These are phyloP conservation scores for Takifugu ocellatus DNA, from an alignment of 2,797 vertebrate genomes.

Conservation along the genomic window DNA sequence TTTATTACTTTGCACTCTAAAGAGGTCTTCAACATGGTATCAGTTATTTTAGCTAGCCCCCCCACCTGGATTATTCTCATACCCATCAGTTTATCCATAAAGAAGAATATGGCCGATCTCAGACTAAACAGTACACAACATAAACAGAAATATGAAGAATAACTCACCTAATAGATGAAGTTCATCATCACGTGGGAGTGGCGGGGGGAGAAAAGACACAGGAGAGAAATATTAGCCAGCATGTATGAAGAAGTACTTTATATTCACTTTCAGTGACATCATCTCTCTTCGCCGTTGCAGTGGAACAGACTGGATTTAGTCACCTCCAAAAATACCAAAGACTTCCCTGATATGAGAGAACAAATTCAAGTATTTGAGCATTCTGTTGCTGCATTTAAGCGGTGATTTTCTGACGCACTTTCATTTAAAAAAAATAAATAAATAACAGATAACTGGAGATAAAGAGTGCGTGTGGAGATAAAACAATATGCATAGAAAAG, in stretches of 20 bases:
- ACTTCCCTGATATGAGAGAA: constrained; percentile 2
- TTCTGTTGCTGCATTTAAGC: constrained; percentile 36
- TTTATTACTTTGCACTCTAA: constrained; percentile 50
- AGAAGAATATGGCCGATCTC: constrained; percentile 23
- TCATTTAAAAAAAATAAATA: constrained; percentile 18
- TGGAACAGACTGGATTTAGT: constrained; percentile 35
- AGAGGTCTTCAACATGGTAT: constrained; percentile 46
- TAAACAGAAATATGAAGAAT: constrained; percentile 9
- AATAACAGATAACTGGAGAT: constrained; percentile 2
- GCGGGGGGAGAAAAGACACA: constrained; percentile 33
- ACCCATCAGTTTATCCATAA: constrained; percentile 32
- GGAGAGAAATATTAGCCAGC: constrained; percentile 37
- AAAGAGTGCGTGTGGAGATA: not conserved
- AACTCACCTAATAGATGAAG: constrained; percentile 65
- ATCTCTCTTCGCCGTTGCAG: constrained; percentile 12
- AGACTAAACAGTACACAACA: constrained; percentile 5
- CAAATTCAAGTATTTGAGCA: constrained; percentile 10
- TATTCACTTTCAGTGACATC: constrained; percentile 20
- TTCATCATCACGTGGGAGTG: constrained; percentile 10
- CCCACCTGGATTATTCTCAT: constrained; percentile 15
- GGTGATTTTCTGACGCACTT: constrained; percentile 19
- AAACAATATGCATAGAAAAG: not conserved
- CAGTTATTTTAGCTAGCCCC: constrained; percentile 56
- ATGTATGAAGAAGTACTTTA: constrained; percentile 27
- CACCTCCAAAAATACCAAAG: constrained; percentile 3